These are phyloP conservation scores for human DNA, from an alignment of 2,113 vertebrate genomes.

Conservation along the genomic window DNA sequence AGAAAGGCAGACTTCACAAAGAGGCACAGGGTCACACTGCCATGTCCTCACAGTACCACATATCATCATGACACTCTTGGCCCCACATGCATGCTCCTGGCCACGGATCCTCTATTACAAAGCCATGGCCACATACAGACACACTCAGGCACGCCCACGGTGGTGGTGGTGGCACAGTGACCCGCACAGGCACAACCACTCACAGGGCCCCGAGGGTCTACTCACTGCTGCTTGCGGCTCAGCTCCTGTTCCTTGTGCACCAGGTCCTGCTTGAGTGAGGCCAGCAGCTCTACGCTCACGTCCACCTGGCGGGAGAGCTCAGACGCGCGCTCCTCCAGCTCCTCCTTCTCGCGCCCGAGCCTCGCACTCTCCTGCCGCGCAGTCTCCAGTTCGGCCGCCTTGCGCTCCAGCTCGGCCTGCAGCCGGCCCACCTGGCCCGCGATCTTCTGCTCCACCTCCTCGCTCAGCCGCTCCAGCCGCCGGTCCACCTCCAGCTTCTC, in stretches of 20 bases:
- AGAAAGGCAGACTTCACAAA: not conserved
- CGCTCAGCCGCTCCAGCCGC: conserved; percentile 95
- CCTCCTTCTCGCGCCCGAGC: conserved; percentile 95
- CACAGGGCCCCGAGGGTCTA: not conserved
- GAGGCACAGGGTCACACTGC: not conserved
- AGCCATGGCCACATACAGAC: not conserved
- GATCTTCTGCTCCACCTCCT: conserved; percentile 99
- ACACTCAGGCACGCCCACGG: not conserved
- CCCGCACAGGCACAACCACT: not conserved
- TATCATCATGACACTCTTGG: not conserved
- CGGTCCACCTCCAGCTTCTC: conserved; percentile 97
- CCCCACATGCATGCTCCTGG: not conserved
- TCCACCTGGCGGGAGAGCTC: conserved; percentile 98
- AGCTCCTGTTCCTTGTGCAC: conserved; percentile 98
- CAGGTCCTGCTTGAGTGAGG: conserved; percentile 97
- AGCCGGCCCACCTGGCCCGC: conserved; percentile 95
- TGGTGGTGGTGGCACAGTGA: not conserved
- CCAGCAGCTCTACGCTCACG: conserved; percentile 98
- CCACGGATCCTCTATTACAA: not conserved
- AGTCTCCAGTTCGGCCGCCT: conserved; percentile 96
- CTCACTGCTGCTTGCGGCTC: conserved; percentile 97
- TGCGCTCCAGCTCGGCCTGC: conserved; percentile 96
- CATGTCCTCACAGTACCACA: not conserved
- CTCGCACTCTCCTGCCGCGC: conserved; percentile 94
- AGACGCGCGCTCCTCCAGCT: conserved; percentile 94